Conservation (phyloP, 2,888 invertebrate species). For the Seira sanloemensis region DNA sequence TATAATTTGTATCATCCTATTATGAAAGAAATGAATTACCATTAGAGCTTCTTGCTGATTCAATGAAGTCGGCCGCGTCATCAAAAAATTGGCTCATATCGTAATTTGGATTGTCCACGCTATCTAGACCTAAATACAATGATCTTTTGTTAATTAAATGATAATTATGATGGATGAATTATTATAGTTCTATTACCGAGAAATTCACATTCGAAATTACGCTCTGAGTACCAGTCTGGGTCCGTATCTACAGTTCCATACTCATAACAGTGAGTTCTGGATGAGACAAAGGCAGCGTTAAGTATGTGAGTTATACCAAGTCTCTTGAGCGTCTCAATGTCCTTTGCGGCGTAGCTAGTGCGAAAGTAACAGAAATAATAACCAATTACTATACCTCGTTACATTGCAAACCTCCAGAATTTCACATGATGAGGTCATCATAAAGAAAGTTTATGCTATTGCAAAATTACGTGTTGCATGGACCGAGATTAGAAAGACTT, state of each 20-base stretch:
- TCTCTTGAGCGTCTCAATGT: constrained; percentile 74
- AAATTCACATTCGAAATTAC: constrained; percentile 50
- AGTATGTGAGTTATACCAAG: constrained; percentile 77
- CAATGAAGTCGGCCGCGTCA: constrained; percentile 65
- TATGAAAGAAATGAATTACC: constrained; percentile 32
- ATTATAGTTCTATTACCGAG: no score
- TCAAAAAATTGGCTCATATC: constrained; percentile 60
- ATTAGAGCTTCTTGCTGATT: constrained; percentile 45
- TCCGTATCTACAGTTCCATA: constrained; percentile 53
- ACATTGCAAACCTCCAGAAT: neutral
- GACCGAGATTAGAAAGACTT: no score
- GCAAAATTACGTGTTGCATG: no score
- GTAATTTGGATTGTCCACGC: constrained; percentile 55
- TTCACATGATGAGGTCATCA: neutral
- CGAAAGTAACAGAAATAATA: neutral
- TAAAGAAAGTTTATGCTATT: neutral
- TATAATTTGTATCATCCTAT: neutral
- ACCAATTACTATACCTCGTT: neutral
- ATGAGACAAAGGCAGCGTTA: constrained; percentile 76
- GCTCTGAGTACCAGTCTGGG: constrained; percentile 51
- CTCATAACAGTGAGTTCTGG: constrained; percentile 50
- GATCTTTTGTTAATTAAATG: no score
- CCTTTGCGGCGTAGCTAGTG: constrained; percentile 59
- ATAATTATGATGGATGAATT: no score
- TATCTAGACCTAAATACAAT: no score